Conservation (phyloP, 2,113 vertebrate species). For the Tyto alba region DNA sequence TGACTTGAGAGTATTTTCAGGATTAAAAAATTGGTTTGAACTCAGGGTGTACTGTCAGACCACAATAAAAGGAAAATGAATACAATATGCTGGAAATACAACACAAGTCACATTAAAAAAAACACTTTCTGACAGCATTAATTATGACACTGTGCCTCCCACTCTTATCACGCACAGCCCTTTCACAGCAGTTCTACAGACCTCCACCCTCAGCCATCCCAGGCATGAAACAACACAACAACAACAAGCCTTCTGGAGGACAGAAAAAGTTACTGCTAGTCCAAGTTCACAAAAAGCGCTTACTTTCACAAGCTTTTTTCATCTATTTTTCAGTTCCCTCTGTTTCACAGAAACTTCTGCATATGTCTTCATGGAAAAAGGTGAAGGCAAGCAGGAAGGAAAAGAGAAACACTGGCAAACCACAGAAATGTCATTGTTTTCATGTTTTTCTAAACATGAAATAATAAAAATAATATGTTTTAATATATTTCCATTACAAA, state of each 20-base stretch:
- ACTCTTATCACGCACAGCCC: constrained; percentile 14
- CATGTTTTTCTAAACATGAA: too few species aligned
- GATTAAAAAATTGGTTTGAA: constrained; percentile 36
- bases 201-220: constrained; percentile 23
- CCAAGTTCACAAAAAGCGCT: background rate
- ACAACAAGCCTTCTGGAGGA: background rate
- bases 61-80: constrained; percentile 60
- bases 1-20: constrained; percentile 24
- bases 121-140: constrained; percentile 41
- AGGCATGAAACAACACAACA: background rate
- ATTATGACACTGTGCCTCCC: constrained; percentile 44
- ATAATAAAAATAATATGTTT: too few species aligned
- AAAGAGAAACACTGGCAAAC: background rate
- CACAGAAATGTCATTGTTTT: background rate
- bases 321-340: background rate
- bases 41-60: constrained; percentile 34
- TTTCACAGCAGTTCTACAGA: constrained; percentile 7
- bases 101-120: constrained; percentile 9
- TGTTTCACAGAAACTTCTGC: background rate
- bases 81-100: constrained; percentile 50
- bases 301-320: background rate
- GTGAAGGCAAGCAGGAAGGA: background rate
- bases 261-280: background rate
- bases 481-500: background rate
- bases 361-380: background rate